Evolutionary conservation across 2,113 vertebrate genomes (phyloP).

Genomic region (Syngnathus scovelli): DNA sequence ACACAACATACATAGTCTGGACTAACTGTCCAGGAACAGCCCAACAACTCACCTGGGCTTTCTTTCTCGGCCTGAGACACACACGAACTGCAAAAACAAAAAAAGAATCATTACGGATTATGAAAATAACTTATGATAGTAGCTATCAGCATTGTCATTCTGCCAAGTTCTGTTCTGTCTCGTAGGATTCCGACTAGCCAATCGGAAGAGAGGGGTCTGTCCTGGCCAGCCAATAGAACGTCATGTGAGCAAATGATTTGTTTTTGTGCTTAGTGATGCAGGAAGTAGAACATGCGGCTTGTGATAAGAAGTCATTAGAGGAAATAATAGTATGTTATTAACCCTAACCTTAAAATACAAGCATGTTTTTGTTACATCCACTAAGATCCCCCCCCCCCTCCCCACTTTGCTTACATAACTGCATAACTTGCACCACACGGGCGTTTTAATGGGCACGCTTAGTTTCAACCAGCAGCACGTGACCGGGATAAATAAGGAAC

Average conservation of each 20-base stretch:
- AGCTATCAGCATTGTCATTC: not conserved
- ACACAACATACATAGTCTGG: conserved; percentile 1
- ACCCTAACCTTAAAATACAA: no score
- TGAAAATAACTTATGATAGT: not conserved
- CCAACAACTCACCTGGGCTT: conserved; percentile 68
- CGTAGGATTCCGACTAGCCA: conserved; percentile 32
- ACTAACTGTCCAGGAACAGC: not conserved
- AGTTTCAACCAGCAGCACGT: not conserved
- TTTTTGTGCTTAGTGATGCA: not conserved
- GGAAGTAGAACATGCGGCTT: not conserved
- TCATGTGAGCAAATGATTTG: not conserved
- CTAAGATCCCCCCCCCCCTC: not conserved
- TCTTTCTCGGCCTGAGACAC: conserved; percentile 79
- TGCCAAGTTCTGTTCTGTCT: not conserved
- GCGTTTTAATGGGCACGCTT: not conserved
- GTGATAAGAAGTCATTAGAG: not conserved
- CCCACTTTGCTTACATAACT: not conserved
- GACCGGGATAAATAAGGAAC: not conserved
- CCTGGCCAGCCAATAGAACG: conserved; percentile 46
- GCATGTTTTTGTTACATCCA: not conserved
- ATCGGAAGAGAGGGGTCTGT: conserved; percentile 54
- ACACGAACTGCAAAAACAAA: conserved; percentile 72
- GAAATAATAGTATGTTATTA: not conserved
- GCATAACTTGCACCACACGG: not conserved
- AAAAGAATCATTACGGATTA: not conserved